phyloP scores from a whole-genome alignment of 2,888 invertebrate genomes.

The Pyrochroa serraticornis region DNA sequence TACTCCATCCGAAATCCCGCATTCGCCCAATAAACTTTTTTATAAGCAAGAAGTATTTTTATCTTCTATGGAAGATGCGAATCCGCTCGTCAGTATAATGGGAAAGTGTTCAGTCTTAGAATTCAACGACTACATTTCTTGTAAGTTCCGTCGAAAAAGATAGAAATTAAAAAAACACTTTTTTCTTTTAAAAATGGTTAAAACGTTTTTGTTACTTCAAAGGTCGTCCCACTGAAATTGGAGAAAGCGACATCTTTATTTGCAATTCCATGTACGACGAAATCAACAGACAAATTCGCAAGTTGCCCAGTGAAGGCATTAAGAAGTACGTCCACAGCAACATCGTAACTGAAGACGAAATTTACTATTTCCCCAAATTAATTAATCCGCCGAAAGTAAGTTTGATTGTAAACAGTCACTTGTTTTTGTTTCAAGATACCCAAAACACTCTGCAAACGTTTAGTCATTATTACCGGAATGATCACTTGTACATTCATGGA shows the following conservation, averaged over 20 bases:
- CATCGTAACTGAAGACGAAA: conserved; percentile 91
- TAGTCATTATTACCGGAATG: conserved; percentile 1
- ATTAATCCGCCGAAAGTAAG: conserved; percentile 69
- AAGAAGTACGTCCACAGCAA: conserved; percentile 83
- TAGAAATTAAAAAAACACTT: neutral
- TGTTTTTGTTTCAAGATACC: neutral
- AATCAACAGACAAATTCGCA: conserved; percentile 76
- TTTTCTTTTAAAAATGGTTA: neutral
- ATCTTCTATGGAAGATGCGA: conserved; percentile 89
- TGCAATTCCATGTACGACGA: conserved; percentile 94
- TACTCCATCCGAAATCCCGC: conserved; percentile 85
- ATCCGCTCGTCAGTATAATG: conserved; percentile 88
- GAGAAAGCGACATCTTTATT: conserved; percentile 90
- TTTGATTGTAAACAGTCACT: conserved; percentile 6
- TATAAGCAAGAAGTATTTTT: conserved; percentile 93
- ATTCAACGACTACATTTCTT: conserved; percentile 85
- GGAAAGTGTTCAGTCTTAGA: conserved; percentile 91
- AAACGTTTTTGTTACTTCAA: conserved; percentile 15
- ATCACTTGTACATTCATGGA: conserved; percentile 30
- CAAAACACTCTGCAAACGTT: neutral
- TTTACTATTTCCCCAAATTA: conserved; percentile 77
- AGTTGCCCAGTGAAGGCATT: conserved; percentile 72
- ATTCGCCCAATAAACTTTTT: conserved; percentile 78
- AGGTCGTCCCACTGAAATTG: conserved; percentile 92
- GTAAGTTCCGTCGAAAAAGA: conserved; percentile 62